Evolutionary conservation across 2,888 invertebrate species (phyloP), one percentile per base, ranked within the genome.

Genomic region (Smittia aterrima): DNA sequence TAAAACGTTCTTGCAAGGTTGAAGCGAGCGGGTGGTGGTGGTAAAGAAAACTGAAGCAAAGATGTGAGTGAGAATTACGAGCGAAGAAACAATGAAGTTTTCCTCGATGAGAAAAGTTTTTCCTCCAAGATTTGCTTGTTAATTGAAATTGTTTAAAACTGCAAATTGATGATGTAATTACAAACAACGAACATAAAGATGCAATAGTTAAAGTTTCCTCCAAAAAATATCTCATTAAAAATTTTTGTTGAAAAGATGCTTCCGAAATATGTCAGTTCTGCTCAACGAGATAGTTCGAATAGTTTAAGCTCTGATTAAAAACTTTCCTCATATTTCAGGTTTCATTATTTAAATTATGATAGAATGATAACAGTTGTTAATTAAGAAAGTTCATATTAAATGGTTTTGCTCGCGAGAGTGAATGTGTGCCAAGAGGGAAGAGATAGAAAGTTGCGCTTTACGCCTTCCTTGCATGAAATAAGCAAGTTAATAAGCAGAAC

Each of bases 331-430:
- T 47, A n/a, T 20, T 54, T 18, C 54, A 18, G 24, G 24, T 32
- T 32, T 70, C 54, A 54, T 71, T 71, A 53, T 53, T 54, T n/a
- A 71, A 54, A 71, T 71, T 71, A 71, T 71, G 70, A 71, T 71
- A 54, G 25, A 54, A 71, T 53, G 70, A 71, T 71, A 71, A 54
- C 70, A 71, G 70, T 71, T 71, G 70, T 54, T 71, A 71, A 71
- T 71, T 71, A 71, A 71, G 70, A 71, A 71, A 71, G 70, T 71
- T 71, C 54, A 71, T 53, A 71, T 71, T 71, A 71, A 71, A 71
- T 54, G 54, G 22, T 62, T 20, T 20, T 62, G 3, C 18, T 4
- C 11, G n/a, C 16, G 62, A 6, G 62, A 6, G 62, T n/a, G 47
- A 13, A 47, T 38, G 47, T 47, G 47, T 13, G 47, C n/a, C n/a